These are phyloP conservation scores for Pecten maximus DNA, from an alignment of 2,888 invertebrate species.

Conservation along the genomic window DNA sequence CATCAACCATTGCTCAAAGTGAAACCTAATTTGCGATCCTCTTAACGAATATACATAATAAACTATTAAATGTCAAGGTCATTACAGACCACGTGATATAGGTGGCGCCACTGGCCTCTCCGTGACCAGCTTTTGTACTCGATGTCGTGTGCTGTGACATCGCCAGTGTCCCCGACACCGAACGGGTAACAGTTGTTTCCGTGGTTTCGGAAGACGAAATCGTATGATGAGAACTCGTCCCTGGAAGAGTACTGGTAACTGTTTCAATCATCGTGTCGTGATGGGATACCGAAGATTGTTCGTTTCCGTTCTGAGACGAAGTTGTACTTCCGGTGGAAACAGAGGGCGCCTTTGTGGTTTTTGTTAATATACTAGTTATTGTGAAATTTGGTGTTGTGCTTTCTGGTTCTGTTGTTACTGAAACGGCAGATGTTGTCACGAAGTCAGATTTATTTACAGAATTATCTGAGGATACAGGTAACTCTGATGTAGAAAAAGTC, in stretches of 20 bases:
- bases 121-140: not conserved
- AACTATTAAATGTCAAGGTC: not conserved
- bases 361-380: not conserved
- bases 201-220: not conserved
- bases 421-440: not conserved
- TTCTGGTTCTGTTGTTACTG: not conserved
- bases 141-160: not conserved
- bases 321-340: not conserved
- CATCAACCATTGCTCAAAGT: not conserved
- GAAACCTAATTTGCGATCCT: not conserved
- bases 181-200: not conserved
- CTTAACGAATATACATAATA: not conserved
- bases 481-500: not conserved
- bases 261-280: not conserved
- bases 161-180: not conserved
- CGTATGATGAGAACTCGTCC: not conserved
- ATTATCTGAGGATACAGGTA: not conserved
- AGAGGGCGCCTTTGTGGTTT: not conserved
- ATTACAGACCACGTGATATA: not conserved
- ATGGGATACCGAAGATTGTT: not conserved
- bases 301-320: not conserved
- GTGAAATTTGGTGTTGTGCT: not conserved
- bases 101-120: not conserved
- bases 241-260: not conserved
- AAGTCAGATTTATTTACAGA: not conserved